Evolutionary conservation across 1,140 invertebrate genomes (phyloP).

Genomic region (Drosophila lacertosa): DNA sequence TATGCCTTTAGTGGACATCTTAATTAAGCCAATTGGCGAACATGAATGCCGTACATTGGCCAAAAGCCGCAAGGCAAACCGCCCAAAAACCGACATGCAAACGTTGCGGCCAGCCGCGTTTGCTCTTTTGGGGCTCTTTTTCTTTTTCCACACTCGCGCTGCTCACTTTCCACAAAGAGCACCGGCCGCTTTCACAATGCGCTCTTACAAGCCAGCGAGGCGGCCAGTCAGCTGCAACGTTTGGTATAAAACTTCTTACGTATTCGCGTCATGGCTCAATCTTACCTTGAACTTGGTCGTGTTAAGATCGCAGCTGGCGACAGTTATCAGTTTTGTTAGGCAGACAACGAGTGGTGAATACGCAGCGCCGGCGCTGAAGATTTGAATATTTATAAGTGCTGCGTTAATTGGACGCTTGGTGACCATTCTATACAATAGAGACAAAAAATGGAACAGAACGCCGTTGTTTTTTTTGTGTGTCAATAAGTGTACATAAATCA

Average conservation of each 20-base stretch:
- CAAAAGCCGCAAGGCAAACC: slow-evolving; percentile 24
- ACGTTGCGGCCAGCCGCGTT: no score
- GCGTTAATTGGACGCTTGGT: slow-evolving; percentile 28
- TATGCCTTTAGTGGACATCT: slow-evolving; percentile 59
- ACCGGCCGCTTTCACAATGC: slow-evolving; percentile 62
- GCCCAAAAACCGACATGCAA: slow-evolving; percentile 18
- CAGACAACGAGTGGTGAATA: slow-evolving; percentile 1
- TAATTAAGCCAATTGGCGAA: slow-evolving; percentile 65
- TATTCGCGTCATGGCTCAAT: slow-evolving; percentile 84
- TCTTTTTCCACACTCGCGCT: slow-evolving; percentile 3
- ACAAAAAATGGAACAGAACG: slow-evolving; percentile 67
- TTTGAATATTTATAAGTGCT: slow-evolving; percentile 46
- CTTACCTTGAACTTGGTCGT: slow-evolving; percentile 84
- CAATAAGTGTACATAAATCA: slow-evolving; percentile 67
- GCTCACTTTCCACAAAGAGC: slow-evolving; percentile 74
- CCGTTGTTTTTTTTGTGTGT: slow-evolving; percentile 70
- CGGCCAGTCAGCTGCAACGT: slow-evolving; percentile 19
- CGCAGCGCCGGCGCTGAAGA: slow-evolving; percentile 22
- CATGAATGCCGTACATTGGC: slow-evolving; percentile 45
- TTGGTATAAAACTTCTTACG: slow-evolving; percentile 84
- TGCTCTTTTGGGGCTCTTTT: slow-evolving; percentile 51
- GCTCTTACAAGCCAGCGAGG: slow-evolving; percentile 44
- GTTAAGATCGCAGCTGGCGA: slow-evolving; percentile 60
- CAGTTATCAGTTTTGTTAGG: background rate
- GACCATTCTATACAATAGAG: background rate